Evolutionary conservation across 2,888 invertebrate genomes (phyloP).

Genomic region (Idaea biselata): DNA sequence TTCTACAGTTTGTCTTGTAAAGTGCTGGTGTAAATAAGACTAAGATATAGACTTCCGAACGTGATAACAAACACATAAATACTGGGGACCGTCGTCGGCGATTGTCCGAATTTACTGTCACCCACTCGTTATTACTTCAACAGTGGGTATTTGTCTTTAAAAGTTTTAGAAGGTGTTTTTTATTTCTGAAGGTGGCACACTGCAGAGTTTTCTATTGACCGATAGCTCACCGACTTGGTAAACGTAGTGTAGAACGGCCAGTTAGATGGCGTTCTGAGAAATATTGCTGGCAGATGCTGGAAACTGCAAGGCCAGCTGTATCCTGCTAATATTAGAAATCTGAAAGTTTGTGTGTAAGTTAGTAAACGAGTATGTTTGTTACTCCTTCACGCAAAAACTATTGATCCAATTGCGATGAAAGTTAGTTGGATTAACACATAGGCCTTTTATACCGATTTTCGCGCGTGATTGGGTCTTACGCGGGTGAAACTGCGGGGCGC

Average conservation of each 20-base stretch:
- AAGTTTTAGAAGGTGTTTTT: neutral
- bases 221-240: constrained; percentile 2
- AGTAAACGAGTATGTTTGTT: too few species aligned
- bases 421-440: too few species aligned
- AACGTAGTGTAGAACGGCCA: neutral
- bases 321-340: too few species aligned
- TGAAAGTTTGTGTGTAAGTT: too few species aligned
- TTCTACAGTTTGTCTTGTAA: constrained; percentile 59
- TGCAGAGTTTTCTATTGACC: neutral
- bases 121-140: constrained; percentile 50
- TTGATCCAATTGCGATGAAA: too few species aligned
- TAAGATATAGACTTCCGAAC: constrained; percentile 62
- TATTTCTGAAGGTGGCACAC: neutral
- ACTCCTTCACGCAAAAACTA: too few species aligned
- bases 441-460: too few species aligned
- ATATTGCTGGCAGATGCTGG: too few species aligned
- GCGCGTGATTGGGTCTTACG: too few species aligned
- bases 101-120: constrained; percentile 67
- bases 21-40: constrained; percentile 63
- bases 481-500: too few species aligned
- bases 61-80: constrained; percentile 76
- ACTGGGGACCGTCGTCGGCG: constrained; percentile 56
- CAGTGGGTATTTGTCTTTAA: constrained; percentile 30
- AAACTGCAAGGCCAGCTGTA: too few species aligned
- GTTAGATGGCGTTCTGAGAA: too few species aligned